Percentiles rank a stretch among this genome's conserved stretches.
phyloP scores from a whole-genome alignment of 2,797 vertebrate species.

The Lerista edwardsae region DNA sequence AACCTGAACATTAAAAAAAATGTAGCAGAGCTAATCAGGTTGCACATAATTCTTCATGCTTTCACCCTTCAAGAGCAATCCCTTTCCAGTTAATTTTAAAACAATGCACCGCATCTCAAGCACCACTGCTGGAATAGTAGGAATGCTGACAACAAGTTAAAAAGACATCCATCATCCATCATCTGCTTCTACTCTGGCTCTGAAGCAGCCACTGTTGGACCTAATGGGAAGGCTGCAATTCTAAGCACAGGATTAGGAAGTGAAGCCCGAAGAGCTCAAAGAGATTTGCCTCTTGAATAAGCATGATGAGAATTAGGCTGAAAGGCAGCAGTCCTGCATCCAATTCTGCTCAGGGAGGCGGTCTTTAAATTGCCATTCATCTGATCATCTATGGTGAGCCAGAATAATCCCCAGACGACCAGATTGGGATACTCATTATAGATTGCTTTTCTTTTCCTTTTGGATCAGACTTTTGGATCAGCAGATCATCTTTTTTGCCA shows the following conservation, averaged over 20 bases:
- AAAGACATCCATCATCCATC: constrained; percentile 47
- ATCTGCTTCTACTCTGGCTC: constrained; percentile 19
- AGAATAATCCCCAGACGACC: background rate
- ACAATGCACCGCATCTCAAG: constrained; percentile 40
- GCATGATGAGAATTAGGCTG: background rate
- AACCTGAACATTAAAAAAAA: background rate
- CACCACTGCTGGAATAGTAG: constrained; percentile 31
- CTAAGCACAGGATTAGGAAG: constrained; percentile 40
- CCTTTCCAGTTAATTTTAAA: constrained; percentile 55
- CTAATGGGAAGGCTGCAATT: constrained; percentile 22
- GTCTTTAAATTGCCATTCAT: background rate
- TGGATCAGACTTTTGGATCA: too few species aligned
- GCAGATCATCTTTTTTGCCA: too few species aligned
- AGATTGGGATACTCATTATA: background rate
- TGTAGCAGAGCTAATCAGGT: constrained; percentile 6
- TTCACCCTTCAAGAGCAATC: constrained; percentile 50
- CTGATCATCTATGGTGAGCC: background rate
- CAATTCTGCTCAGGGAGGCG: background rate
- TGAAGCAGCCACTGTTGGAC: constrained; percentile 24
- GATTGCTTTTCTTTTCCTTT: background rate
- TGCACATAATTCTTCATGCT: constrained; percentile 52
- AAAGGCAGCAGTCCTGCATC: background rate
- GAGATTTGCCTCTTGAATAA: background rate
- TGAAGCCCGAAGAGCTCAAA: constrained; percentile 7
- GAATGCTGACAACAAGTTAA: constrained; percentile 24